phyloP scores from a whole-genome alignment of 2,113 vertebrate species.

The Helogale parvula region DNA sequence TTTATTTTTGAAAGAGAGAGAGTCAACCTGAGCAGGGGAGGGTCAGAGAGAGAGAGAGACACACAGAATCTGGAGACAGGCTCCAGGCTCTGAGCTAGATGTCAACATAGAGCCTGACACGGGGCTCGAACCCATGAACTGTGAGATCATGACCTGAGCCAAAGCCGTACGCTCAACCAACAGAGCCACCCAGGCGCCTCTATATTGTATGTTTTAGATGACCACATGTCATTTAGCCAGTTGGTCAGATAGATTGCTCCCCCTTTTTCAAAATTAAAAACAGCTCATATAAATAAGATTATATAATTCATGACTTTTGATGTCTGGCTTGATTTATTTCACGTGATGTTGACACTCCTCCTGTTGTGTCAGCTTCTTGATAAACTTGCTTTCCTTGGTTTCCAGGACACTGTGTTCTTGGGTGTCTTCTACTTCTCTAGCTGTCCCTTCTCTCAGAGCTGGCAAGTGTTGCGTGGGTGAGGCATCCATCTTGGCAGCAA shows the following conservation, averaged over 20 bases:
- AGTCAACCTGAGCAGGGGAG: too few species aligned
- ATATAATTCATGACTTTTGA: background rate
- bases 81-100: too few species aligned
- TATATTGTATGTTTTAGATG: too few species aligned
- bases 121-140: too few species aligned
- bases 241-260: background rate
- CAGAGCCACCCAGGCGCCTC: too few species aligned
- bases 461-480: background rate
- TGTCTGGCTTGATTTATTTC: background rate
- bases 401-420: background rate
- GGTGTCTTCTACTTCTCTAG: background rate
- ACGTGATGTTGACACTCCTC: accelerated
- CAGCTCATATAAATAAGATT: background rate
- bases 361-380: background rate
- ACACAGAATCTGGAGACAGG: too few species aligned
- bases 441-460: background rate
- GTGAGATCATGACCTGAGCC: too few species aligned
- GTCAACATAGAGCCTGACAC: too few species aligned
- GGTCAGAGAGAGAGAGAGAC: too few species aligned
- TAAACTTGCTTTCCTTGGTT: background rate
- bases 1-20: too few species aligned
- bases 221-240: background rate
- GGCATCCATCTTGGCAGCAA: background rate
- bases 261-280: background rate
- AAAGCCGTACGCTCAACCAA: too few species aligned